phyloP scores from a whole-genome alignment of 2,797 vertebrate genomes.

The Tapera naevia region DNA sequence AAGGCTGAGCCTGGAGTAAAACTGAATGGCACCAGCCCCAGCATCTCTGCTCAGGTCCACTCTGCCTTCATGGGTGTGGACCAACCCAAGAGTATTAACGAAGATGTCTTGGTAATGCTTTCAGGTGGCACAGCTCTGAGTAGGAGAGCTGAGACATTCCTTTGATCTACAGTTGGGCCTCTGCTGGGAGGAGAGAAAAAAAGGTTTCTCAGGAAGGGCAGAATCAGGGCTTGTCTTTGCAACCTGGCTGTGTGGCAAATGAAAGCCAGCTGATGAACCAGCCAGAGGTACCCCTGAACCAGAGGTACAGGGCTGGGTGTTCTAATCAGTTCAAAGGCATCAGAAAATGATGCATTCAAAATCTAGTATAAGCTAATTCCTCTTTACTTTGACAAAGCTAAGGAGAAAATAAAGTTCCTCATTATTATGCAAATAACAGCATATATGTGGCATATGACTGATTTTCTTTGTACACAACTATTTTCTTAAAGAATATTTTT shows the following conservation, averaged over 20 bases:
- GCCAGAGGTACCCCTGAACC: too few relatives aligned
- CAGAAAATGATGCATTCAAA: neutral
- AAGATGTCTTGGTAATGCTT: neutral
- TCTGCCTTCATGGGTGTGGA: neutral
- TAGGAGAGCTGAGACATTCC: neutral
- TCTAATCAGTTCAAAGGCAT: neutral
- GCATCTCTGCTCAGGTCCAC: neutral
- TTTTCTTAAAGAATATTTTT: neutral
- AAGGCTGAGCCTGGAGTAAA: neutral
- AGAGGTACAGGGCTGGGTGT: neutral
- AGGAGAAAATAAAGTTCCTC: neutral
- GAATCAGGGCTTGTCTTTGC: neutral
- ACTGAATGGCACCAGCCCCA: neutral
- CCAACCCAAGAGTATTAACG: fast-evolving
- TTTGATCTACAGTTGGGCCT: neutral
- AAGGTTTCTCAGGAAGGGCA: neutral
- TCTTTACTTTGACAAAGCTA: neutral
- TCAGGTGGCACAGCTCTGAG: neutral
- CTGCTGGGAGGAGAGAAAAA: neutral
- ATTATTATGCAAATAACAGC: conserved; percentile 46
- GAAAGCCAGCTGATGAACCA: too few relatives aligned
- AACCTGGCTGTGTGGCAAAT: too few relatives aligned
- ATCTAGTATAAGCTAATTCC: neutral
- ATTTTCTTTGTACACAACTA: conserved; percentile 13
- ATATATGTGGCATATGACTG: neutral